These are phyloP conservation scores for Desmophyllum pertusum DNA, from an alignment of 92 coral and sea anemone genomes.

Conservation along the genomic window DNA sequence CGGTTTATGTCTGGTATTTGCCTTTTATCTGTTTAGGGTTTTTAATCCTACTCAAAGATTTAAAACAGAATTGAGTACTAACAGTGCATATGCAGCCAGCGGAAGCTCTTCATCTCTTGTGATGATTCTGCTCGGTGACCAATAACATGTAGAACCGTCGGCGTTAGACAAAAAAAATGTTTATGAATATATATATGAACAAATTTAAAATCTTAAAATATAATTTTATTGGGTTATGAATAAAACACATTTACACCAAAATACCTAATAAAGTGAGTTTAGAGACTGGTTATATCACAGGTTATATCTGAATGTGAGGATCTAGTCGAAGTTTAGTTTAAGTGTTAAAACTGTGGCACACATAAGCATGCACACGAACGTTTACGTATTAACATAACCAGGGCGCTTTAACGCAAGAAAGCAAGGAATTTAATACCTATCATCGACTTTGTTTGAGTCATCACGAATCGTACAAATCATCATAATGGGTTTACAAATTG, in stretches of 20 bases:
- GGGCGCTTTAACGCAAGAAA: no score
- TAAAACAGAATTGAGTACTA: constrained; percentile 19
- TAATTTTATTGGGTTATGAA: neutral
- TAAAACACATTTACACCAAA: neutral
- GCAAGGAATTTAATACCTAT: no score
- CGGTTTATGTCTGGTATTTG: neutral
- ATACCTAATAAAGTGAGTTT: neutral
- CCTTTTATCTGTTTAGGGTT: neutral
- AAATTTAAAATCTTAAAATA: no score
- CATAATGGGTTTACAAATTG: no score
- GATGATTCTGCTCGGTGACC: constrained; percentile 32
- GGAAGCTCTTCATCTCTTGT: constrained; percentile 42
- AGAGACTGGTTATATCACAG: neutral
- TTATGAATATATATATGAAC: neutral
- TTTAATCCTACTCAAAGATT: neutral
- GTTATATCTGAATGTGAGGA: neutral
- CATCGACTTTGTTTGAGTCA: no score
- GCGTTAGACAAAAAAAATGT: neutral
- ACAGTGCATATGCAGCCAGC: constrained; percentile 44
- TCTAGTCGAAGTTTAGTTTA: neutral
- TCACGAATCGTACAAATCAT: no score
- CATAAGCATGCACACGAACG: constrained; percentile 26
- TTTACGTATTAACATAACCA: neutral
- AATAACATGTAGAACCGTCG: constrained; percentile 4
- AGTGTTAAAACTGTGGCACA: neutral